Evolutionary conservation across 2,797 vertebrate genomes (phyloP).

Genomic region (Sphaeramia orbicularis): DNA sequence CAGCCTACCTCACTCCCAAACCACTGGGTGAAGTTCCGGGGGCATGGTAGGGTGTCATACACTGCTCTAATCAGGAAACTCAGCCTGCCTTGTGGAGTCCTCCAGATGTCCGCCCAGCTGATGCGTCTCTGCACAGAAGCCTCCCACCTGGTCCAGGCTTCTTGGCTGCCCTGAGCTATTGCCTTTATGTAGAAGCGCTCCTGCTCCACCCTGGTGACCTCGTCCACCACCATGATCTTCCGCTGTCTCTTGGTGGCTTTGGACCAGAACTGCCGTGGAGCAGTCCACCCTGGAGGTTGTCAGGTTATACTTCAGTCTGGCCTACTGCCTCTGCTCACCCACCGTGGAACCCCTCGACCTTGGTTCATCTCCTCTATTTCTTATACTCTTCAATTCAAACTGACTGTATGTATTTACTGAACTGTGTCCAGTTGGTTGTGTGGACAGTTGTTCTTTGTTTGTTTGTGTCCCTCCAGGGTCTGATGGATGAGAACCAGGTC

Average conservation of each 20-base stretch:
- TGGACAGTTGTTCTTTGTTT: background rate
- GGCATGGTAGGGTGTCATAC: too few relatives aligned
- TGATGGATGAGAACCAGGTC: conserved; percentile 93
- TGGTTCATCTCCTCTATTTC: too few relatives aligned
- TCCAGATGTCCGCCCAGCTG: background rate
- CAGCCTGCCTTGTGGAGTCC: background rate
- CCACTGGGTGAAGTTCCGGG: background rate
- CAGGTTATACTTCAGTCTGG: too few relatives aligned
- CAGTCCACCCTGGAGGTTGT: too few relatives aligned
- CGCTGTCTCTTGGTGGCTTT: conserved; percentile 4
- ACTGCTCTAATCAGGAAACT: background rate
- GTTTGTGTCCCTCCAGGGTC: conserved; percentile 72
- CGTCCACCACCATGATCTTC: conserved; percentile 5
- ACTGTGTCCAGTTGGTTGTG: too few relatives aligned
- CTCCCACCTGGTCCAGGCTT: conserved; percentile 23
- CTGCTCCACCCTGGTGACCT: conserved; percentile 11
- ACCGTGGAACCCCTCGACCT: too few relatives aligned
- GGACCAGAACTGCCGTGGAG: conserved; percentile 6
- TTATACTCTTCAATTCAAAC: too few relatives aligned
- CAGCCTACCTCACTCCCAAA: background rate
- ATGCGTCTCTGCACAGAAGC: background rate
- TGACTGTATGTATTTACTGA: too few relatives aligned
- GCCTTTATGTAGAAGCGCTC: background rate
- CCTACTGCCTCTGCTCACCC: too few relatives aligned
- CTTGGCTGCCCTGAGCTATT: background rate